Evolutionary conservation across 2,113 vertebrate species (phyloP).

Genomic region (Ochotona curzoniae): DNA sequence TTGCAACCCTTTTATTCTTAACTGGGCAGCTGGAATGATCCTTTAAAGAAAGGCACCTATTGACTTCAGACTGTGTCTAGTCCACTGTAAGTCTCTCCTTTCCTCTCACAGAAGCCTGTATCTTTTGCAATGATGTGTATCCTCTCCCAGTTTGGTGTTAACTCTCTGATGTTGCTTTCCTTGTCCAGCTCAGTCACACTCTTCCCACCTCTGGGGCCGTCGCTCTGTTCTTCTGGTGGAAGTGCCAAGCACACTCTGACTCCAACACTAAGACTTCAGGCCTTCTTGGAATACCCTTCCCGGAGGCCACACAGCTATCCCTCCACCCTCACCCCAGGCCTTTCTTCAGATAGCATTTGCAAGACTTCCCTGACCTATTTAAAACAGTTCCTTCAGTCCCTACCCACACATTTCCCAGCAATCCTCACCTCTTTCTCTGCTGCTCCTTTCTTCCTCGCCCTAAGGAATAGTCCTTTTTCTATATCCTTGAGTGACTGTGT

Average conservation of each 20-base stretch:
- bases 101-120: not conserved
- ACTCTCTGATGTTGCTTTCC: not conserved
- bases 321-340: not conserved
- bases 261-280: not conserved
- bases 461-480: not conserved
- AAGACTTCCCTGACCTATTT: not conserved
- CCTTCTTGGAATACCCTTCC: not conserved
- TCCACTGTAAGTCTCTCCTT: not conserved
- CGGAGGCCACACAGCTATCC: not conserved
- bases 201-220: not conserved
- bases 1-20: not conserved
- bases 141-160: not conserved
- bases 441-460: not conserved
- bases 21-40: not conserved
- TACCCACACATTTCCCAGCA: not conserved
- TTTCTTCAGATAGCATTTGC: not conserved
- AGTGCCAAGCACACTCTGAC: not conserved
- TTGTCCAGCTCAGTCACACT: not conserved
- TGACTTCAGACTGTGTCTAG: not conserved
- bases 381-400: too few species aligned
- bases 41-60: not conserved
- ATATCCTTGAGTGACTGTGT: not conserved
- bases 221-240: not conserved
- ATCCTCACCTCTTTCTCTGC: not conserved
- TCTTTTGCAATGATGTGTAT: not conserved